Base-by-base conservation (phyloP, 35 echinoderm and acorn worm genomes). In the Anneissia japonica region DNA sequence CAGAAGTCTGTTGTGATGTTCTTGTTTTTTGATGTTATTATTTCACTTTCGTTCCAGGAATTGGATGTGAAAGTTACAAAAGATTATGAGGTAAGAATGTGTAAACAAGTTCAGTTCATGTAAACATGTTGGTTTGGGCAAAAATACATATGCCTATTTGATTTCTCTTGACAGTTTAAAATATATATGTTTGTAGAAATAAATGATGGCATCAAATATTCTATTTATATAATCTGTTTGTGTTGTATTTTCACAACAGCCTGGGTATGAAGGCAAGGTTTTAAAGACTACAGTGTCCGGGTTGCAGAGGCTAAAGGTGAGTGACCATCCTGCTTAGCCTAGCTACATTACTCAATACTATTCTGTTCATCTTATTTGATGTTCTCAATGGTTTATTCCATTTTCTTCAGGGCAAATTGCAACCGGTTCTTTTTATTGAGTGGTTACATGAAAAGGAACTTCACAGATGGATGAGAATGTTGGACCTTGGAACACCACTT, bases 301-400 rank as follows among this genome's bases (percentile, higher is more conserved):
- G 31, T 73, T 86, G 30, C 84, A 86, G 16, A 86, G 74, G 37
- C 37, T 86, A 39, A 34, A 74, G 84, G 84, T 86, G 32, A 75
- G 64, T 16, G 74, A 0, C 40, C 40, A 45, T 45, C 40, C 40
- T 45, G 40, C 14, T n/a, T n/a, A n/a, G 36, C 2, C 36, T 21
- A 78, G 19, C n/a, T n/a, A 37, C 35, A 14, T 41, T 37, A 7
- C 21, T 5, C 23, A 34, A 73, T 26, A 0, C 16, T 55, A 13
- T 84, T 3, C 51, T 75, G 7, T 30, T 31, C 23, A 30, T 12
- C 30, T 34, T 75, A 74, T 32, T 17, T 30, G 55, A 33, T 84
- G 46, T 2, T 84, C 73, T 23, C 26, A 11, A 17, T 39, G n/a
- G 23, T 80, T 46, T 72, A 72, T 23, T 38, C 45, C 75, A 31